These are phyloP conservation scores for Actinernus sp. DNA, from an alignment of 92 coral and sea anemone species.

Conservation along the genomic window DNA sequence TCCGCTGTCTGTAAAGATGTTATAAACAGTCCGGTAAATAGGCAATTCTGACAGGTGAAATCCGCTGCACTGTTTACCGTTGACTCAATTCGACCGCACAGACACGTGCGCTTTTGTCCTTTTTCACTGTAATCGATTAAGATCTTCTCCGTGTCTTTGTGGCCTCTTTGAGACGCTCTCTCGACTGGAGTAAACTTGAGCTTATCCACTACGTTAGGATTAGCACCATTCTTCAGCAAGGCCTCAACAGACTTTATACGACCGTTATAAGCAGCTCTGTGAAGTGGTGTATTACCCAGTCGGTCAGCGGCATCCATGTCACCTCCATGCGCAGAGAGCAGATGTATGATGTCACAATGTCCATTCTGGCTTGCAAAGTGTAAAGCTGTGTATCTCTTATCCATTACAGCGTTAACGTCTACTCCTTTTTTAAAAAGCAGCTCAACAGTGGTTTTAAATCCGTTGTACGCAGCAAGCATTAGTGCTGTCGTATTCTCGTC, in stretches of 20 bases:
- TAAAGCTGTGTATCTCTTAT: constrained; percentile 50
- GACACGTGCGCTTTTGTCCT: constrained; percentile 3
- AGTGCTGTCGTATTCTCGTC: constrained; percentile 38
- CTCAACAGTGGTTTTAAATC: constrained; percentile 34
- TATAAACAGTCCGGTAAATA: no score
- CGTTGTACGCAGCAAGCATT: constrained; percentile 59
- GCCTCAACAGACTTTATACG: constrained; percentile 62
- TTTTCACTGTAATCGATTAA: background rate
- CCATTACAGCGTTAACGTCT: constrained; percentile 39
- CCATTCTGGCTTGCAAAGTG: constrained; percentile 72
- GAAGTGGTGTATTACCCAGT: constrained; percentile 74
- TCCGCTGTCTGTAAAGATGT: background rate
- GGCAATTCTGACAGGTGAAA: no score
- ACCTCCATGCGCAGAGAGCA: constrained; percentile 29
- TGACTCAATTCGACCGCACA: constrained; percentile 10
- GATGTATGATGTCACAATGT: constrained; percentile 31
- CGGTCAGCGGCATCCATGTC: constrained; percentile 45
- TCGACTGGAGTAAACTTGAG: constrained; percentile 64
- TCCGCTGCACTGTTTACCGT: no score
- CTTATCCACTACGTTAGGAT: constrained; percentile 14
- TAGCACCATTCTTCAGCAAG: constrained; percentile 30
- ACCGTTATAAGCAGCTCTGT: constrained; percentile 60
- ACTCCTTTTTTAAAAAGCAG: constrained; percentile 24
- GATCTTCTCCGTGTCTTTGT: constrained; percentile 9
- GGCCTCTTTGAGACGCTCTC: constrained; percentile 70